phyloP scores from a whole-genome alignment of 2,888 invertebrate species.

The Mycalesis mineus region DNA sequence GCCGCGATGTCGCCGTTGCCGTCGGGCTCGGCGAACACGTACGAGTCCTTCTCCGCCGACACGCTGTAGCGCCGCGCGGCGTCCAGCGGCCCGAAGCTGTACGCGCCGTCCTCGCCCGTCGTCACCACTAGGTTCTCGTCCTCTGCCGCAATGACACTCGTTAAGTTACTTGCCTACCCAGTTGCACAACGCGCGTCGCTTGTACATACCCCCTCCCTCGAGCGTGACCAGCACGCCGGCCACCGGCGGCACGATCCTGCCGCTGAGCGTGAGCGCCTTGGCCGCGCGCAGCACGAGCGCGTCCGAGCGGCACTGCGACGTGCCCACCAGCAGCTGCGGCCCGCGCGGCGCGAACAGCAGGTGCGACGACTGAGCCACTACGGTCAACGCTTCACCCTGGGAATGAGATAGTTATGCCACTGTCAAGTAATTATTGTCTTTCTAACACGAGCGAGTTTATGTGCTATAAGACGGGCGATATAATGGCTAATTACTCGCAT shows the following conservation, averaged over 20 bases:
- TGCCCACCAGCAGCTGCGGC: constrained; percentile 74
- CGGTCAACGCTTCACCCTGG: constrained; percentile 64
- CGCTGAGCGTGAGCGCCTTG: constrained; percentile 82
- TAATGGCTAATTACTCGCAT: too few species aligned
- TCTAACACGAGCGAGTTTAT: too few species aligned
- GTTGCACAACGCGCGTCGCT: too few species aligned
- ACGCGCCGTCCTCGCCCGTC: constrained; percentile 85
- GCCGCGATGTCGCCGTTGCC: constrained; percentile 85
- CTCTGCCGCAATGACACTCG: constrained; percentile 40
- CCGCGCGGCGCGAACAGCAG: constrained; percentile 86
- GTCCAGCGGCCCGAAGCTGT: constrained; percentile 91
- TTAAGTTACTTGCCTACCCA: too few species aligned
- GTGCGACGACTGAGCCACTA: constrained; percentile 83
- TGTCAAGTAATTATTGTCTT: too few species aligned
- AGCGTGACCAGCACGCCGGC: constrained; percentile 77
- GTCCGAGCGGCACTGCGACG: constrained; percentile 82
- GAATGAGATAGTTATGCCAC: too few species aligned
- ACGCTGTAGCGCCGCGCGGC: constrained; percentile 83
- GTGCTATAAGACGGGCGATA: too few species aligned
- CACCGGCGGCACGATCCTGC: constrained; percentile 81
- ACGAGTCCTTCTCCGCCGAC: constrained; percentile 90
- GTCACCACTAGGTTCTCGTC: constrained; percentile 60
- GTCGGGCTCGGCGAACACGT: constrained; percentile 85
- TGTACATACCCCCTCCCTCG: constrained; percentile 29
- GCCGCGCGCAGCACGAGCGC: constrained; percentile 81